These are phyloP conservation scores for Leptopilina clavipes DNA, from an alignment of 1,140 invertebrate genomes.

Conservation along the genomic window DNA sequence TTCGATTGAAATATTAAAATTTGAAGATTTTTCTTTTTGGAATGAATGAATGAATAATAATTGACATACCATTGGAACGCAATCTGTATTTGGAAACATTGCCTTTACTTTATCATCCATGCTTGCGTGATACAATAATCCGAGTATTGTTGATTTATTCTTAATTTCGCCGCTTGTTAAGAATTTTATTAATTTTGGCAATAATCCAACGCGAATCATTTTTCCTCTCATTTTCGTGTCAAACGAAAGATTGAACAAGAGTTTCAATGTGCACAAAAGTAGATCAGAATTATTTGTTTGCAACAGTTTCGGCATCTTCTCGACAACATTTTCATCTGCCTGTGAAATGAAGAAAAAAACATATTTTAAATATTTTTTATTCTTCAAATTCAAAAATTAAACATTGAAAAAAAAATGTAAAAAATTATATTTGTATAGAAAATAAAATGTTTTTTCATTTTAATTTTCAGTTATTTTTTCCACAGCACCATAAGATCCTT, in stretches of 20 bases:
- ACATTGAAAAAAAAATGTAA: too few species aligned
- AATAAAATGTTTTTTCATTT: too few species aligned
- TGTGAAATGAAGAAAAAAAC: slow-evolving; percentile 54
- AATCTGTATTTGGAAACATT: slow-evolving; percentile 97
- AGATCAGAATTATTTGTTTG: slow-evolving; percentile 87
- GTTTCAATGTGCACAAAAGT: slow-evolving; percentile 88
- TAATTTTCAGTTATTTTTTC: slow-evolving; percentile 45
- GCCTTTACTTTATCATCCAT: slow-evolving; percentile 96
- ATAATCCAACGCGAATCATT: slow-evolving; percentile 92
- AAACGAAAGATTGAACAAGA: slow-evolving; percentile 98
- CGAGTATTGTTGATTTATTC: slow-evolving; percentile 88
- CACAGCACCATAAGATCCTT: slow-evolving; percentile 96
- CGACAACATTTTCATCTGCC: slow-evolving; percentile 82
- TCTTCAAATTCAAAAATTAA: too few species aligned
- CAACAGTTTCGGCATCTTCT: slow-evolving; percentile 84
- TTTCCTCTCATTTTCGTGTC: slow-evolving; percentile 89
- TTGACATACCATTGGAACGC: slow-evolving; percentile 87
- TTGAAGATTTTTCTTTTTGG: too few species aligned
- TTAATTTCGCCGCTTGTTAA: slow-evolving; percentile 86
- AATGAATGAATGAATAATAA: neutral
- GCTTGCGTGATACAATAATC: slow-evolving; percentile 95
- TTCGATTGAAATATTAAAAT: too few species aligned
- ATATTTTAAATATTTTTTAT: too few species aligned
- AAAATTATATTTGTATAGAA: too few species aligned
- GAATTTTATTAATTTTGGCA: slow-evolving; percentile 92